These are phyloP conservation scores for Ornithorhynchus anatinus DNA, from an alignment of 2,113 vertebrate genomes.

Conservation along the genomic window DNA sequence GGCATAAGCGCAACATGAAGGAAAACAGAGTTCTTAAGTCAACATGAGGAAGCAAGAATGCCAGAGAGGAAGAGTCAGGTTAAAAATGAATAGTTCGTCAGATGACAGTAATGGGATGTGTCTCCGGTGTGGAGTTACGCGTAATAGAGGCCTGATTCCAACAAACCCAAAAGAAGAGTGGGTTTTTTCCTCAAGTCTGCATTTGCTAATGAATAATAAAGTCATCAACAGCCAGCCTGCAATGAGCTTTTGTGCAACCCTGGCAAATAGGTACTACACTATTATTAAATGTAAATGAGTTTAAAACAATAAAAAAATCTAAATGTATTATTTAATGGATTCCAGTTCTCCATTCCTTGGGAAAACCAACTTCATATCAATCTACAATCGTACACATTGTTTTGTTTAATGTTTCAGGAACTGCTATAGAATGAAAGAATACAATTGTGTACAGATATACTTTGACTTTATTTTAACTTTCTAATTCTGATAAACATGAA, in stretches of 20 bases:
- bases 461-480: conserved; percentile 14
- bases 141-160: too few species aligned
- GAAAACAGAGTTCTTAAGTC: too few species aligned
- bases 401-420: conserved; percentile 9
- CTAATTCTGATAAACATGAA: conserved; percentile 4
- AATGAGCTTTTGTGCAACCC: not conserved
- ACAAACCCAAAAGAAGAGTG: too few species aligned
- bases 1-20: too few species aligned
- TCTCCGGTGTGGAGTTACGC: too few species aligned
- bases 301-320: not conserved
- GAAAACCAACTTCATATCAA: conserved; percentile 15
- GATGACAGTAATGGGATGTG: too few species aligned
- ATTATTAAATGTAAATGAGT: conserved; percentile 8
- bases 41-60: too few species aligned
- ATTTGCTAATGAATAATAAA: conserved; percentile 19
- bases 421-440: not conserved
- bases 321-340: not conserved
- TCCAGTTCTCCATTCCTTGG: not conserved
- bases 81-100: too few species aligned
- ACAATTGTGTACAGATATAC: not conserved
- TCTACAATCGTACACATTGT: not conserved
- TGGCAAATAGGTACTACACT: not conserved
- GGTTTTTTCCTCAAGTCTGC: not conserved
- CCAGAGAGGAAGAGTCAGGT: too few species aligned
- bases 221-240: not conserved